Evolutionary conservation across 1,140 invertebrate species (phyloP), one percentile per base, ranked within the genome.

Genomic region (Lucilia cuprina): DNA sequence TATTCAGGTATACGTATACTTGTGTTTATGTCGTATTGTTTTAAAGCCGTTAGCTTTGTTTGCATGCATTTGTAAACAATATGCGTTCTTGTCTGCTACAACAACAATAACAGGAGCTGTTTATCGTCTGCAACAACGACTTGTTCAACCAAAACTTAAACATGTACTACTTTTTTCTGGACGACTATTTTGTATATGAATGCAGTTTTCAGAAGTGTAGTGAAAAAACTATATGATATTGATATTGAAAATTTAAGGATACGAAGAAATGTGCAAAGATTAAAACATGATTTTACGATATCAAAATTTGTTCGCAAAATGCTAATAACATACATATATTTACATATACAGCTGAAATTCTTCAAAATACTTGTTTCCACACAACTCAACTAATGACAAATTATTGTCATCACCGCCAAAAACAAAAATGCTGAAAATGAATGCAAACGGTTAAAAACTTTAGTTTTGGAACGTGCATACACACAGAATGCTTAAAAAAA

Each of bases 381-480:
- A 80, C 41, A 21, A 19, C 9, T 30, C 50, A 47, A 50, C 41
- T 25, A 25, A 49, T 70, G 19, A 49, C 41, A 49, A 47, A 80
- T 80, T 49, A n/a, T 80, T 80, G 47, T 49, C 41, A 5, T 50
- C 77, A 13, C 12, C 77, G 25, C 41, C 41, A 78, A 12, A 47
- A 49, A 34, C 35, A 80, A 78, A 80, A 78, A 47, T 78, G 75
- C 34, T 47, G 35, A 35, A 19, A 17, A 49, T 49, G 49, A 80
- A 80, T 80, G 77, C 77, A 80, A 80, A 49, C 77, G 49, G 65
- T 70, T 70, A 21, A 70, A 70, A 70, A 70, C n/a, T 70, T 70
- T 70, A 70, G 25, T 21, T 12, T n/a, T n/a, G 2, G 9, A 21
- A 70, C 65, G 65, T 70, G 65, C 19, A 70, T 70, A 9, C 65